phyloP scores from a whole-genome alignment of 30 jellyfish, hydroid and myxozoan genomes.

The Aurelia aurita complex sp. Pacific region DNA sequence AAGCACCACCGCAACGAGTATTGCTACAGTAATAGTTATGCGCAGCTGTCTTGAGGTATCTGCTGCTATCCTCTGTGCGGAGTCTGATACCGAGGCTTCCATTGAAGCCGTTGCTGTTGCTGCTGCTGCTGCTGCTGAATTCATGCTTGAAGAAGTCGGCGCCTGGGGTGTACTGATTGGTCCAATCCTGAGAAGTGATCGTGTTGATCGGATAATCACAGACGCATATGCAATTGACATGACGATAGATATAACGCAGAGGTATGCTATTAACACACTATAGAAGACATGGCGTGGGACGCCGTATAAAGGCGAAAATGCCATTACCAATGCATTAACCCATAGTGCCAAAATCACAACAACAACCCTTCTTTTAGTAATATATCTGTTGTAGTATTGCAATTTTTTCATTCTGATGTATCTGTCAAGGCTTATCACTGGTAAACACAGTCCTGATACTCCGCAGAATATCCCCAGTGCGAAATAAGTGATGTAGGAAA shows the following conservation, averaged over 20 bases:
- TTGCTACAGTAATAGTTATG: constrained; percentile 40
- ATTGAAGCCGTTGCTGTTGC: neutral
- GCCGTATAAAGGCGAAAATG: constrained; percentile 53
- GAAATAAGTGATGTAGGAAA: neutral
- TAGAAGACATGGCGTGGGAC: constrained; percentile 29
- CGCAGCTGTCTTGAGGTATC: constrained; percentile 58
- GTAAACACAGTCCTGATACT: constrained; percentile 58
- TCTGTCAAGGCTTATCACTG: constrained; percentile 62
- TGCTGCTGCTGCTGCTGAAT: neutral
- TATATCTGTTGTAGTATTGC: constrained; percentile 46
- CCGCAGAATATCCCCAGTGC: constrained; percentile 53
- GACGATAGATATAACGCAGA: constrained; percentile 7
- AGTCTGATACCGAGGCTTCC: neutral
- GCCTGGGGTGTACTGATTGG: neutral
- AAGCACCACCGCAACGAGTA: constrained; percentile 23
- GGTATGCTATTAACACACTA: constrained; percentile 33
- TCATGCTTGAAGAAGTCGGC: neutral
- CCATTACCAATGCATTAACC: constrained; percentile 41
- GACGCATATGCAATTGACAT: constrained; percentile 46
- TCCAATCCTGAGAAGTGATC: neutral
- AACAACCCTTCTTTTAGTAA: constrained; percentile 39
- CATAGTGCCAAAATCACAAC: constrained; percentile 27
- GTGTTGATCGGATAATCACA: constrained; percentile 19
- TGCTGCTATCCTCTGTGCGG: constrained; percentile 2
- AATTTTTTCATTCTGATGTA: constrained; percentile 59